Evolutionary conservation across 1,140 invertebrate genomes (phyloP), one percentile per base, ranked within the genome.

Genomic region (Cyrtorhinus lividipennis): DNA sequence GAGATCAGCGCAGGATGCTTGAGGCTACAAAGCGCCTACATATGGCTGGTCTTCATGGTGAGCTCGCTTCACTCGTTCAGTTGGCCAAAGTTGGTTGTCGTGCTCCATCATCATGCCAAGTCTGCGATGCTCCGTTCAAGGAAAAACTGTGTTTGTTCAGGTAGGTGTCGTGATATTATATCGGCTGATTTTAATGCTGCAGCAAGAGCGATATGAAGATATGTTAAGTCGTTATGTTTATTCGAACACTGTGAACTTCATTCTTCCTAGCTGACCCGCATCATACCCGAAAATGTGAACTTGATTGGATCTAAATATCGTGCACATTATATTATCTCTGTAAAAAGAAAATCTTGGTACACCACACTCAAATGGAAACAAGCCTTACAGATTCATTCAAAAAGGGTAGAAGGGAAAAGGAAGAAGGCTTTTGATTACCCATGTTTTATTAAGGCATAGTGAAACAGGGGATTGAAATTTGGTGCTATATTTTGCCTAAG

Each of bases 1-100:
- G 64, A 22, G 67, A 71, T 56, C 67, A 71, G 59, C 59, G 63
- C 53, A 44, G 61, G 18, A 66, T 69, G 66, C 57, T 69, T 26
- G 65, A 69, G 60, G 63, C 66, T 1, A 63, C 65, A 1, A 63
- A 63, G 46, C 56, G 60, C 18, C 60, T 67, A n/a, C 67, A 69
- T 38, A 64, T 67, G 58, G 46, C 24, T 25, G 70, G 69, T 63
- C 24, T 71, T 22, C 68, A 69, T 56, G 57, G 61, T 27, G 62
- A 71, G 30, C 58, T 71, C 10, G 63, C 61, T 18, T 45, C 63
- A 23, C 56, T 66, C 12, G 27, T 71, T 23, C 25, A 24, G 44
- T 15, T 57, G 56, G 59, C 67, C 0, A 66, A 66, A 26, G 46
- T 46, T 18, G 70, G 70, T 12, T 58, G 65, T 24, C 46, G 59